A percentile compares a stretch with the other conserved stretches of the same genome.
These are phyloP conservation scores for Paguma larvata DNA, from an alignment of 2,797 vertebrate species.

Conservation along the genomic window DNA sequence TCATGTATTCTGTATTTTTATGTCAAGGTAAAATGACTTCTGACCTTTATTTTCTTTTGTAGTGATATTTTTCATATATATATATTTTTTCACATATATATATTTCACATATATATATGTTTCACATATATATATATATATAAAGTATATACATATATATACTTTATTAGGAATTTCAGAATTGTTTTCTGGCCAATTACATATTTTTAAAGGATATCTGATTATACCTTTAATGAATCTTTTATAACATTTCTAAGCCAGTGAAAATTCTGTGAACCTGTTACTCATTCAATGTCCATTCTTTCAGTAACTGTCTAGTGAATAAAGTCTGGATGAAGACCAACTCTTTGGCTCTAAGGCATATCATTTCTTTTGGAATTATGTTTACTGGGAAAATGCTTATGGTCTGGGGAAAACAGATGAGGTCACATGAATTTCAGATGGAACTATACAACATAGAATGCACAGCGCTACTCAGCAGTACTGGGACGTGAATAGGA, in stretches of 20 bases:
- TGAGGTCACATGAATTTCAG: not conserved
- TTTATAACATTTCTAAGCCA: not conserved
- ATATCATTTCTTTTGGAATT: not conserved
- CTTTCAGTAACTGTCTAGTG: not conserved
- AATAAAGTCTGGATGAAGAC: not conserved
- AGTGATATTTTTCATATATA: not conserved
- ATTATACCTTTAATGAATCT: not conserved
- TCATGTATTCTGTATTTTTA: constrained; percentile 17
- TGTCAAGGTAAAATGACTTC: constrained; percentile 38
- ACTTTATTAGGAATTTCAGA: constrained; percentile 25
- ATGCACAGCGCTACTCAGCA: not conserved
- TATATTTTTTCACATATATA: not conserved
- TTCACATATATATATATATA: no score
- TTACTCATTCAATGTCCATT: not conserved
- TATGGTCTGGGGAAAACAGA: not conserved
- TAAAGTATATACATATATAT: no score
- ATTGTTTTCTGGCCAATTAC: not conserved
- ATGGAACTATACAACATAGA: not conserved
- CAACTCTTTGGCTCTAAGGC: not conserved
- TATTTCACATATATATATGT: no score
- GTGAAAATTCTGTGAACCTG: not conserved
- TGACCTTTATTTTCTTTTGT: constrained; percentile 45
- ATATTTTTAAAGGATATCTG: not conserved
- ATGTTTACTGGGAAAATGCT: constrained; percentile 2
- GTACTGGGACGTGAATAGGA: not conserved